phyloP scores from a whole-genome alignment of 1,140 invertebrate species.

The Aphelenchoides fujianensis region DNA sequence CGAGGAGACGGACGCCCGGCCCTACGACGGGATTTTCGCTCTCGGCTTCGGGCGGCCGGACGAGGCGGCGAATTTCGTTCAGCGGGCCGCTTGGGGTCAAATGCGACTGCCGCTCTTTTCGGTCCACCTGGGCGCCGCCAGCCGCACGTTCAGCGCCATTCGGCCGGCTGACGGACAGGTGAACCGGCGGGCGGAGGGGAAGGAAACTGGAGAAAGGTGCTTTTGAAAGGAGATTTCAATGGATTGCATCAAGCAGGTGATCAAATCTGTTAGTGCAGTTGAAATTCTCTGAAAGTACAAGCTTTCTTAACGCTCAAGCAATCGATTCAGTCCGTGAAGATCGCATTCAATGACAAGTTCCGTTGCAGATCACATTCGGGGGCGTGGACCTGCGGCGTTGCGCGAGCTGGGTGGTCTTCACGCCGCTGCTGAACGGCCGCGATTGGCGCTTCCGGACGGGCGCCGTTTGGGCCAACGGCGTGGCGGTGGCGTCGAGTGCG shows the following conservation, averaged over 20 bases:
- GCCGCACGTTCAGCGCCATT: not conserved
- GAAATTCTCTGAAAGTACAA: too few relatives aligned
- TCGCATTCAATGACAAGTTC: not conserved
- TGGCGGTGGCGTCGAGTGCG: not conserved
- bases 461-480: not conserved
- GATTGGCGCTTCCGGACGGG: constrained; percentile 7
- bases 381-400: not conserved
- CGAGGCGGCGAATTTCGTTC: not conserved
- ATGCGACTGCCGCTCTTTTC: constrained; percentile 7
- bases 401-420: not conserved
- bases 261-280: too few relatives aligned
- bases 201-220: too few relatives aligned
- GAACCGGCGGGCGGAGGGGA: too few relatives aligned
- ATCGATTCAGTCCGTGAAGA: too few relatives aligned
- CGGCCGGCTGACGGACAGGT: not conserved
- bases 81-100: not conserved
- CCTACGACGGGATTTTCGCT: constrained; percentile 16
- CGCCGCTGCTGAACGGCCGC: not conserved
- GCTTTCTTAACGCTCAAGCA: too few relatives aligned
- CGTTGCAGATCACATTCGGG: constrained; percentile 7
- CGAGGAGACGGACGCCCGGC: not conserved
- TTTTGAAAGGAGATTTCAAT: too few relatives aligned
- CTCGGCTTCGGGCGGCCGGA: constrained; percentile 9
- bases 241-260: too few relatives aligned
- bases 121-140: not conserved